phyloP scores from a whole-genome alignment of 2,797 vertebrate genomes.

The Pantherophis alleghaniensis region DNA sequence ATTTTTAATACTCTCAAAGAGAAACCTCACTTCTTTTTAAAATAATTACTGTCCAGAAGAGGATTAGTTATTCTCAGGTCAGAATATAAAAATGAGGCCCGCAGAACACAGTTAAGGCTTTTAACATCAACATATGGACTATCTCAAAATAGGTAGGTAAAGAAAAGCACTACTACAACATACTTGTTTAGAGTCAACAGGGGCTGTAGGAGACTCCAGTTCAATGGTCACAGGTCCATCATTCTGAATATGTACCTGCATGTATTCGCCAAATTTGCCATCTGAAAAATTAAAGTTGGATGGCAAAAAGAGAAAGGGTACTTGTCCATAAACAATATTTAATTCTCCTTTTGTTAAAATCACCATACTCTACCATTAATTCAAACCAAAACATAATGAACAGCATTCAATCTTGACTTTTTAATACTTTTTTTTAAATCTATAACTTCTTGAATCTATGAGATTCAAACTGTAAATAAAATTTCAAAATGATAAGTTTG shows the following conservation, averaged over 20 bases:
- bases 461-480: background rate
- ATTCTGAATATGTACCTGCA: conserved; percentile 96
- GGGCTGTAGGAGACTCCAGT: conserved; percentile 81
- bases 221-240: conserved; percentile 95
- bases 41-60: background rate
- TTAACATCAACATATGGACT: background rate
- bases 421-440: background rate
- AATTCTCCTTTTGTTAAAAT: background rate
- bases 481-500: background rate
- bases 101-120: background rate
- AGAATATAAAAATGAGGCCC: background rate
- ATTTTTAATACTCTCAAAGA: background rate
- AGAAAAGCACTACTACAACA: conserved; percentile 20
- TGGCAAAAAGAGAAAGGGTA: background rate
- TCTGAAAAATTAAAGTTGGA: conserved; percentile 74
- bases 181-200: conserved; percentile 88
- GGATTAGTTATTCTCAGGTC: background rate
- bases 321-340: background rate
- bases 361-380: background rate
- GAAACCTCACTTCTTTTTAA: background rate
- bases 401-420: background rate
- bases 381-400: background rate
- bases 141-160: background rate
- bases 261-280: conserved; percentile 89
- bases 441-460: background rate